Evolutionary conservation across 2,888 invertebrate species (phyloP).

Genomic region (Mesorhabditis belari): DNA sequence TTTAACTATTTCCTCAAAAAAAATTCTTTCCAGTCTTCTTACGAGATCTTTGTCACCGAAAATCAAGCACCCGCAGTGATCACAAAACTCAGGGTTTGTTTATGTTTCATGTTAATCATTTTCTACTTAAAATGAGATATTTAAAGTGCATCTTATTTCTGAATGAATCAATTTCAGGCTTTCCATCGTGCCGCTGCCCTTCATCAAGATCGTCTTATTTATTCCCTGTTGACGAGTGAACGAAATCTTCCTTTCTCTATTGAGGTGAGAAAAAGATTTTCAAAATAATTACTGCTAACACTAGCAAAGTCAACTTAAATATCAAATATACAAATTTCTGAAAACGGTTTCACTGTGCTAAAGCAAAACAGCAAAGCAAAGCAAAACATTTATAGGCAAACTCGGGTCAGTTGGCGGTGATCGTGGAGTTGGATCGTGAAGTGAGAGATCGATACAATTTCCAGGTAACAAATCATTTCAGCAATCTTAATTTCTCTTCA

Average conservation of each 20-base stretch:
- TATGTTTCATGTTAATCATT: neutral
- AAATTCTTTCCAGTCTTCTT: constrained; percentile 4
- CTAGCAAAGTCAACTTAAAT: too few species aligned
- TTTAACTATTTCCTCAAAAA: neutral
- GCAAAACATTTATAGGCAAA: constrained; percentile 8
- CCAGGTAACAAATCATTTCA: constrained; percentile 4
- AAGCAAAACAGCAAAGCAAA: too few species aligned
- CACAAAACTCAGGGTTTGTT: constrained; percentile 19
- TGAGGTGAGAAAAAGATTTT: neutral
- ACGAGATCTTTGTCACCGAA: constrained; percentile 19
- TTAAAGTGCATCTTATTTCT: neutral
- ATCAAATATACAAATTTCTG: too few species aligned
- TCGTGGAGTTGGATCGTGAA: constrained; percentile 5
- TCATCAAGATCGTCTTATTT: neutral
- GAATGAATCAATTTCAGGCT: neutral
- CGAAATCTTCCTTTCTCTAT: neutral
- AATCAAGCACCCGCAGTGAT: constrained; percentile 24
- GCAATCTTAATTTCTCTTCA: neutral
- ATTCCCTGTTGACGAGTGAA: neutral
- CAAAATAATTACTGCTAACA: too few species aligned
- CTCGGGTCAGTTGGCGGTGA: constrained; percentile 4
- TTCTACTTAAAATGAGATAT: too few species aligned
- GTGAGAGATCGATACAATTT: neutral
- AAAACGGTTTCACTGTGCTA: too few species aligned
- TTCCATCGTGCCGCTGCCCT: neutral